Conservation (phyloP, 2,888 invertebrate genomes). For the Dolichomitus sp. region DNA sequence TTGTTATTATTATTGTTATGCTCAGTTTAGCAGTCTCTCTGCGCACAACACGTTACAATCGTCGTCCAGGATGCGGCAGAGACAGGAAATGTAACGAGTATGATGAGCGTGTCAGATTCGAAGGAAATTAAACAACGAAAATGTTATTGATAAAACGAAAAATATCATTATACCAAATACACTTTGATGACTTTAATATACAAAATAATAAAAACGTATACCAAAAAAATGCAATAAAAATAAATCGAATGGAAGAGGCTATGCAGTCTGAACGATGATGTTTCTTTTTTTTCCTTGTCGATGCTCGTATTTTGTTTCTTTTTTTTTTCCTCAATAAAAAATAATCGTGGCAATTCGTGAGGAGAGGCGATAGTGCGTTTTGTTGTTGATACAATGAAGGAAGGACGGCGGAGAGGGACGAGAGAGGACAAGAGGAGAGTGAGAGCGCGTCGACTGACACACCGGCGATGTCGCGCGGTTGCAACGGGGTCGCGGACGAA, state of each 20-base stretch:
- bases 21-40: conserved; percentile 12
- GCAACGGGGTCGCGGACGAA: conserved; percentile 69
- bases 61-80: neutral
- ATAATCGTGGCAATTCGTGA: neutral
- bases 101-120: neutral
- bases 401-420: conserved; percentile 25
- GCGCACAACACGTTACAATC: conserved; percentile 42
- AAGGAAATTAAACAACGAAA: neutral
- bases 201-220: neutral
- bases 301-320: neutral
- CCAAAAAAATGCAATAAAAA: neutral
- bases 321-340: neutral
- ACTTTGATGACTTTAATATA: neutral
- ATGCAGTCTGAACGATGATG: neutral
- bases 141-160: neutral
- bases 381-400: conserved; percentile 3
- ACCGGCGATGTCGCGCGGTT: conserved; percentile 68
- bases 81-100: neutral
- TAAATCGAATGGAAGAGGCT: conserved; percentile 4
- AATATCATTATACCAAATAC: neutral
- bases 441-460: conserved; percentile 59
- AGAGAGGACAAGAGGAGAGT: conserved; percentile 34
- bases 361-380: neutral
- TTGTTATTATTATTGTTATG: neutral
- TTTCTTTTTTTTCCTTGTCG: neutral